phyloP scores from a whole-genome alignment of 2,113 vertebrate genomes.

The Cinclus cinclus region DNA sequence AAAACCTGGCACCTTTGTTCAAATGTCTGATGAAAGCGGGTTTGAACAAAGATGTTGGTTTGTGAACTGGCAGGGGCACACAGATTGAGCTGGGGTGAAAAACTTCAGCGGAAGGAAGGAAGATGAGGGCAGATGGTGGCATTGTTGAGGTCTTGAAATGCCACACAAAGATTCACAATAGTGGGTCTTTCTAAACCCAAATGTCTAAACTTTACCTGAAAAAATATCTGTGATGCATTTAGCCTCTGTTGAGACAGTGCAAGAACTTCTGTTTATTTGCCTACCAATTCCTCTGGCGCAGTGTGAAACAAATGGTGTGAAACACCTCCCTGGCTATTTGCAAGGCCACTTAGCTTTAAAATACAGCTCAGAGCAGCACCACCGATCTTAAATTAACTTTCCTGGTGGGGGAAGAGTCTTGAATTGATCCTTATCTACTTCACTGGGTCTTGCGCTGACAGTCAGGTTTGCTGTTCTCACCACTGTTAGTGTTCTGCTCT shows the following conservation, averaged over 20 bases:
- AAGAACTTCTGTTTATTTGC: slow-evolving; percentile 20
- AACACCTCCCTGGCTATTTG: slow-evolving; percentile 34
- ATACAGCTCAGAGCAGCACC: not conserved
- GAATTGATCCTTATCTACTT: slow-evolving; percentile 49
- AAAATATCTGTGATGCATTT: not conserved
- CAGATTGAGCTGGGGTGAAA: not conserved
- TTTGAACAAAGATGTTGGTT: not conserved
- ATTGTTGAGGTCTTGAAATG: slow-evolving; percentile 31
- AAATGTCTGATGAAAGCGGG: not conserved
- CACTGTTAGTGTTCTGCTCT: slow-evolving; percentile 40
- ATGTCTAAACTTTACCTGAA: not conserved
- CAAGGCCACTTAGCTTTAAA: slow-evolving; percentile 49
- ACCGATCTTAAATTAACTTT: slow-evolving; percentile 32
- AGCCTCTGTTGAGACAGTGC: not conserved
- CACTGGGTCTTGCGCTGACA: slow-evolving; percentile 43
- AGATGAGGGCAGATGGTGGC: slow-evolving; percentile 19
- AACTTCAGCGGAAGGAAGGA: not conserved
- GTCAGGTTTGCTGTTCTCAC: slow-evolving; percentile 57
- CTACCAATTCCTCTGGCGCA: slow-evolving; percentile 25
- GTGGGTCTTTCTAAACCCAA: not conserved
- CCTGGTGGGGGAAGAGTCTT: slow-evolving; percentile 5
- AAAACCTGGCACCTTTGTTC: slow-evolving; percentile 15
- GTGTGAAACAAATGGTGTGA: not conserved
- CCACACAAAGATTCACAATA: not conserved
- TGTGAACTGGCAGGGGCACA: not conserved